These are phyloP conservation scores for Notiomystis cincta DNA, from an alignment of 2,113 vertebrate species.

Conservation along the genomic window DNA sequence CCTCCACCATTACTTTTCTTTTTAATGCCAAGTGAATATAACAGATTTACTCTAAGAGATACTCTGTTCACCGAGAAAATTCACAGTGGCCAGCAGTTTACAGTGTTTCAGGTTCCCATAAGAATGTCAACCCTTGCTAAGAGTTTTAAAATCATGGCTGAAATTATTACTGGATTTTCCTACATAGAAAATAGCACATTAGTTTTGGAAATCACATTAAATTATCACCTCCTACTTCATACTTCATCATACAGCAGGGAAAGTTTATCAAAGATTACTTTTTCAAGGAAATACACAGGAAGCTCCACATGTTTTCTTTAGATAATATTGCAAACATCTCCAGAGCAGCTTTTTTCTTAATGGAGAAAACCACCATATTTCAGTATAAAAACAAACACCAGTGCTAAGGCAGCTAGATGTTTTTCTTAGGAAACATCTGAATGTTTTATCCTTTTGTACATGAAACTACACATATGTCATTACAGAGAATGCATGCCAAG, in stretches of 20 bases:
- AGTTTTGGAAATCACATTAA: background rate
- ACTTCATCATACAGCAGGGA: background rate
- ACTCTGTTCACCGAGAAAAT: background rate
- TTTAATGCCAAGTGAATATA: background rate
- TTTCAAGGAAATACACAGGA: background rate
- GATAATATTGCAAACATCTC: background rate
- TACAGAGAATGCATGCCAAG: background rate
- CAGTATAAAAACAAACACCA: background rate
- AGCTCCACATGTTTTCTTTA: background rate
- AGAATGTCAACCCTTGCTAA: background rate
- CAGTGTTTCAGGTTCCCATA: background rate
- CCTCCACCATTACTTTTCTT: background rate
- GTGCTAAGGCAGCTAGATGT: background rate
- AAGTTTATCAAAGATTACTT: background rate
- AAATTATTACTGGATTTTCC: background rate
- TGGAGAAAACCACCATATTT: accelerated
- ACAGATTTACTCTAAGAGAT: background rate
- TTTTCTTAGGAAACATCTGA: background rate
- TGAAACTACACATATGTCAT: background rate
- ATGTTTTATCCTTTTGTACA: background rate
- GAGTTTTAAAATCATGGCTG: background rate
- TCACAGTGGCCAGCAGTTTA: background rate
- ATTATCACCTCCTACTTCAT: background rate
- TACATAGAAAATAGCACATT: background rate
- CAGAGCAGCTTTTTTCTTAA: background rate